Base-by-base conservation (phyloP, 2,797 vertebrate species). In the Argentina silus region DNA sequence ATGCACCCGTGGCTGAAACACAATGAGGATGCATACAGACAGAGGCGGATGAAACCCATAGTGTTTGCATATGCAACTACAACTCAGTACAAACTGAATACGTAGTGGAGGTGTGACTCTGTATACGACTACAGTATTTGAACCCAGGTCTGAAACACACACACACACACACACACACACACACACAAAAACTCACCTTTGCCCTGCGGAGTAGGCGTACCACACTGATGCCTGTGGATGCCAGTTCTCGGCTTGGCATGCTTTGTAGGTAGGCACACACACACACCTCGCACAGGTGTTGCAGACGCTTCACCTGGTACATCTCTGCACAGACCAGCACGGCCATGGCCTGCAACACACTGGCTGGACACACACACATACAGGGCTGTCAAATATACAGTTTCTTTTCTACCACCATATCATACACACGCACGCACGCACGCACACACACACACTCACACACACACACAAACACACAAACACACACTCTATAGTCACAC, bases 301-400 rank as follows among this genome's bases (percentile, higher is more conserved):
- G 97, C 43, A 99, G 95, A n/a, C 98, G 93, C 67, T 97, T 95
- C 68, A 99, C 96, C 79, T 99, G 98, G 90, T 99, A 99, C 98
- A 99, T 99, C 92, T 99, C 97, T 0, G 97, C 97, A 70, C 97
- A 99, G 81, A 99, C 95, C 77, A 99, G 85, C 84, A 99, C 95
- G 2, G 97, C 96, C 97, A 99, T 98, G 14, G 97, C 98, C 88
- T 99, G 97, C 70, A 97, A 91, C 88, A 98, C 96, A 79, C 96
- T 96, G 71, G 95, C 98, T 99, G 86, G 67, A 85, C 79, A 90
- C 82, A 85, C 77, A 86, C 69, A 87, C 68, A 53, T 48, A 61
- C 74, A 48, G 23, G 51, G 51, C 15, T 15, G 14, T 9, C 47
- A 72, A 36, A 67, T 56, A 59, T 42, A 19, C 14, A 45, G 45